Evolutionary conservation across 2,888 invertebrate species (phyloP), one percentile per base, ranked within the genome.

Genomic region (Emmelina monodactyla): DNA sequence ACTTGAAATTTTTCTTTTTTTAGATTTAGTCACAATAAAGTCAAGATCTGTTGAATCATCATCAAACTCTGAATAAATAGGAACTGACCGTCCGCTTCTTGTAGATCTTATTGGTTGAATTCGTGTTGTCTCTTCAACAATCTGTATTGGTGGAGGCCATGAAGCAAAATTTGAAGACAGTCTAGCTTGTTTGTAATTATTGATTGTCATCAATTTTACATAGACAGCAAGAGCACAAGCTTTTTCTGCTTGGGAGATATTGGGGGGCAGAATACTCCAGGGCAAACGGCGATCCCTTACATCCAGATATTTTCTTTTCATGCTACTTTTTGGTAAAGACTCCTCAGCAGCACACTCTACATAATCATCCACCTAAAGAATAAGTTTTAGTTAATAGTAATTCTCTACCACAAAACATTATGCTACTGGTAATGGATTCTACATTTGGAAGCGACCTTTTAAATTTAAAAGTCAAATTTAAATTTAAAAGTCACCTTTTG

Each of bases 21-120:
- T 79, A 10, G 66, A 49, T 45, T 72, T 78, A 37, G 68, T 60
- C 1, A 69, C 53, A 25, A 68, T 59, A 51, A 70, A 67, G 44
- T 78, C 75, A 44, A 71, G 53, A 44, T 79, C 79, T 19, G 70
- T 65, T 1, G 72, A 71, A 38, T 79, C 78, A 51, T 78, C 79
- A 61, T 76, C 76, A 50, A 69, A 68, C 3, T 66, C 72, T 32
- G 66, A 60, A 53, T 79, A 79, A 5, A 71, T 60, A 11, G 79
- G 79, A 22, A 68, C 70, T 12, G 66, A 59, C 1, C 79, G 54
- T 1, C 78, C 79, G 50, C 78, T 76, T 32, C 79, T 61, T 2
- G 79, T 79, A 2, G 76, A 72, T 16, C 78, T 54, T 2, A 63
- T 39, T 1, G 78, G 70, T 41, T 65, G 69, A 10, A 65, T 45